Evolutionary conservation across 2,113 vertebrate species (phyloP).

Genomic region (Paramormyrops kingsleyae): DNA sequence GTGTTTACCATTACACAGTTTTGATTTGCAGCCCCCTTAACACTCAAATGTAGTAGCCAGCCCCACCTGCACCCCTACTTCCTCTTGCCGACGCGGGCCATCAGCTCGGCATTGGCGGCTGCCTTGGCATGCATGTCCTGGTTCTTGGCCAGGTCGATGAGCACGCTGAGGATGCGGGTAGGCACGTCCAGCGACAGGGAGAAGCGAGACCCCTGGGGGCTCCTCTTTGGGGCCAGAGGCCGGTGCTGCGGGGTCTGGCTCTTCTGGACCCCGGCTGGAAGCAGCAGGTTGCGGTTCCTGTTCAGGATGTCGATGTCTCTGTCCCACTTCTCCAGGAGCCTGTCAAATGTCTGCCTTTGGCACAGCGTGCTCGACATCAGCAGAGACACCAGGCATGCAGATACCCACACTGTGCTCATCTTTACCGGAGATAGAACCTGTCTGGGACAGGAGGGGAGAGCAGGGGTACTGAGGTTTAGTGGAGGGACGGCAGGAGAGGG

Average conservation of each 20-base stretch:
- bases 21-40: neutral
- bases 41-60: fast-evolving
- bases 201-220: conserved; percentile 55
- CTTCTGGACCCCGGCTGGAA: conserved; percentile 24
- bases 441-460: conserved; percentile 17
- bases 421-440: conserved; percentile 21
- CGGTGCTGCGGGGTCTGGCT: conserved; percentile 28
- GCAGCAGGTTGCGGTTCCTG: conserved; percentile 25
- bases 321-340: conserved; percentile 10
- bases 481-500: neutral
- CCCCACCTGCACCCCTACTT: conserved; percentile 42
- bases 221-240: conserved; percentile 51
- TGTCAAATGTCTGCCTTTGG: conserved; percentile 30
- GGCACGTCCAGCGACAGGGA: conserved; percentile 72
- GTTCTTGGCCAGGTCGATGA: conserved; percentile 71
- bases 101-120: conserved; percentile 68
- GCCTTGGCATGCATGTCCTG: conserved; percentile 72
- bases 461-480: neutral
- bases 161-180: conserved; percentile 67
- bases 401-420: conserved; percentile 45
- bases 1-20: neutral
- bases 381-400: conserved; percentile 55
- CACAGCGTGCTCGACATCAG: conserved; percentile 41
- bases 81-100: conserved; percentile 69
- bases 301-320: conserved; percentile 43